phyloP scores from a whole-genome alignment of 2,113 vertebrate genomes.

The Eretmochelys imbricata region DNA sequence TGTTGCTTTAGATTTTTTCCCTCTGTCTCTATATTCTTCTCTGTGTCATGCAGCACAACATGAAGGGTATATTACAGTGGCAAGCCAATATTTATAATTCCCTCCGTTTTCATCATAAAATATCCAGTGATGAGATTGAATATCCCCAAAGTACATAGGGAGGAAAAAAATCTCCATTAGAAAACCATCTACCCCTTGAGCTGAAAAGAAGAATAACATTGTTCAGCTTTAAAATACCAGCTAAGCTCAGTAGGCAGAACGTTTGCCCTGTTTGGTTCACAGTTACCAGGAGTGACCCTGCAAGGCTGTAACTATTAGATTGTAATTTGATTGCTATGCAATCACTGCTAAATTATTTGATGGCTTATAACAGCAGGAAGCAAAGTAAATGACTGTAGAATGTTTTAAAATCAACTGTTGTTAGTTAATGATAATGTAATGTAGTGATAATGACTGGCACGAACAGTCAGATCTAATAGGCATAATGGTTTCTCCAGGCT shows the following conservation, averaged over 20 bases:
- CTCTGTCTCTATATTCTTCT: not conserved
- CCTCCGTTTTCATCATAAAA: not conserved
- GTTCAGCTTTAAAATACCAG: not conserved
- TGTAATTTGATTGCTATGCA: not conserved
- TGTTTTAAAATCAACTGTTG: slow-evolving; percentile 19
- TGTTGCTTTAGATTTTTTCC: not conserved
- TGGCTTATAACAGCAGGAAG: not conserved
- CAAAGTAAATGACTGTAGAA: slow-evolving; percentile 24
- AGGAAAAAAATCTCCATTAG: not conserved
- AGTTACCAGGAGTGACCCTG: not conserved
- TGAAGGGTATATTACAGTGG: fast-evolving
- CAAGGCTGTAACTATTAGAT: fast-evolving
- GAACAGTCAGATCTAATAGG: not conserved
- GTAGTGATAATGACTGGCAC: not conserved
- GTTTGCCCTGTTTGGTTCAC: not conserved
- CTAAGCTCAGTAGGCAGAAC: not conserved
- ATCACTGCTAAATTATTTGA: not conserved
- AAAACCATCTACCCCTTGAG: not conserved
- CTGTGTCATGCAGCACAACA: not conserved
- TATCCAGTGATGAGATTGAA: not conserved
- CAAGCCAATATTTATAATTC: not conserved
- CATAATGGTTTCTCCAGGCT: not conserved
- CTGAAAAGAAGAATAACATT: not conserved
- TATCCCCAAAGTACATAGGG: fast-evolving
- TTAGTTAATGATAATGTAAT: slow-evolving; percentile 26